phyloP scores from a whole-genome alignment of 2,888 invertebrate species.

The Taenaris catops region DNA sequence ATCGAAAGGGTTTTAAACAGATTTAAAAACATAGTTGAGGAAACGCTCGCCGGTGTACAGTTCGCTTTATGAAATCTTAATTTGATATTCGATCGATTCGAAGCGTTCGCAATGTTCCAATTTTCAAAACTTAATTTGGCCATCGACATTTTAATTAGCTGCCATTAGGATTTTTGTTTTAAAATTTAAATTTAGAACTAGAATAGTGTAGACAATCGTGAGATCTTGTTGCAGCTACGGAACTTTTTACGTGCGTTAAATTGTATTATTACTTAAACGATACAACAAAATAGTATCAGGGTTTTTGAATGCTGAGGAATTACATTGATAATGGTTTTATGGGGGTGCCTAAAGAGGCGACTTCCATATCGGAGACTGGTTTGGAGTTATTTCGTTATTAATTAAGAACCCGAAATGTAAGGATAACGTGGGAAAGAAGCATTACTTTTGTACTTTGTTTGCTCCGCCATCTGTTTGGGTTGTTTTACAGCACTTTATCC shows the following conservation, averaged over 20 bases:
- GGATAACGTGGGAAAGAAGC: constrained; percentile 67
- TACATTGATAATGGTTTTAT: constrained; percentile 76
- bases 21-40: constrained; percentile 22
- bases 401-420: constrained; percentile 56
- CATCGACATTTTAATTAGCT: constrained; percentile 9
- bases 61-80: constrained; percentile 36
- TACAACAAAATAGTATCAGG: constrained; percentile 50
- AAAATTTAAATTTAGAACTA: constrained; percentile 24
- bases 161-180: constrained; percentile 7
- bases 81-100: constrained; percentile 12
- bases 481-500: constrained; percentile 34
- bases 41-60: constrained; percentile 33
- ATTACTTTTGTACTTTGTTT: constrained; percentile 38
- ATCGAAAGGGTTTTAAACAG: no score
- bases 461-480: constrained; percentile 56
- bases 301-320: constrained; percentile 53
- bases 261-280: constrained; percentile 55
- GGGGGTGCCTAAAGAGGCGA: constrained; percentile 62
- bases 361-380: constrained; percentile 61
- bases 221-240: constrained; percentile 35
- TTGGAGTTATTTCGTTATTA: constrained; percentile 59
- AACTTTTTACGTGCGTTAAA: constrained; percentile 55
- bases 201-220: constrained; percentile 37
- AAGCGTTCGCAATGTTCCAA: constrained; percentile 7
- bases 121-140: constrained; percentile 3